Conservation (phyloP, 2,888 invertebrate genomes). For the Caradrina kadenii region DNA sequence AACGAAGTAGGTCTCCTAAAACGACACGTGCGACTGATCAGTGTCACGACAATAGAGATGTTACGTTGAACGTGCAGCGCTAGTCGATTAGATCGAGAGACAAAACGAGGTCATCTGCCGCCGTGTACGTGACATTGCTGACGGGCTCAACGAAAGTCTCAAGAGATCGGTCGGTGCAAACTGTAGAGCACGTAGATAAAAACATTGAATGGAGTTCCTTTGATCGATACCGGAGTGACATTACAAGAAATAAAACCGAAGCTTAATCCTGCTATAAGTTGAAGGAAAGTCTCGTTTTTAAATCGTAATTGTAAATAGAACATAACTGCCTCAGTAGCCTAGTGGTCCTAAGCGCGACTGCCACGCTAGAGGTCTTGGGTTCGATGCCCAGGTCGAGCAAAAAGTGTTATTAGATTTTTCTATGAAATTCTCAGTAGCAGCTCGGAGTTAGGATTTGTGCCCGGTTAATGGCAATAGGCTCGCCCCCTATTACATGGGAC, state of each 20-base stretch:
- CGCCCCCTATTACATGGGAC: too few species aligned
- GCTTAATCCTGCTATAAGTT: not conserved
- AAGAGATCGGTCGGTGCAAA: conserved; percentile 6
- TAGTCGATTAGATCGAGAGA: conserved; percentile 44
- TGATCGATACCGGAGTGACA: too few species aligned
- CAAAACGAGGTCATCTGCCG: conserved; percentile 38
- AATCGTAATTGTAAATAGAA: too few species aligned
- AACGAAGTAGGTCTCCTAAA: conserved; percentile 41
- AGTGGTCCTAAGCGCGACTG: too few species aligned
- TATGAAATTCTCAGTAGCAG: too few species aligned
- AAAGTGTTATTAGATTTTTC: too few species aligned
- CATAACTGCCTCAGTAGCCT: too few species aligned
- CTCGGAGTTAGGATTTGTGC: too few species aligned
- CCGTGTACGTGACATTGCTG: conserved; percentile 44
- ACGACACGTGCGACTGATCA: conserved; percentile 56
- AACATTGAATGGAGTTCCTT: not conserved
- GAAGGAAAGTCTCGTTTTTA: too few species aligned
- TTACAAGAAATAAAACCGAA: not conserved
- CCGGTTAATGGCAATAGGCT: too few species aligned
- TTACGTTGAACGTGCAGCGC: conserved; percentile 53
- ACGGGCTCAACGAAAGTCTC: conserved; percentile 40
- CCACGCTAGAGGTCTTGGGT: too few species aligned
- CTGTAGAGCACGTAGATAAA: not conserved
- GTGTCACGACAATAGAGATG: conserved; percentile 56
- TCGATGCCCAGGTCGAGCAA: too few species aligned